Percentiles rank a stretch among this genome's conserved stretches.
Conservation (phyloP, 2,888 invertebrate genomes). For the Oxyteleia sp. region DNA sequence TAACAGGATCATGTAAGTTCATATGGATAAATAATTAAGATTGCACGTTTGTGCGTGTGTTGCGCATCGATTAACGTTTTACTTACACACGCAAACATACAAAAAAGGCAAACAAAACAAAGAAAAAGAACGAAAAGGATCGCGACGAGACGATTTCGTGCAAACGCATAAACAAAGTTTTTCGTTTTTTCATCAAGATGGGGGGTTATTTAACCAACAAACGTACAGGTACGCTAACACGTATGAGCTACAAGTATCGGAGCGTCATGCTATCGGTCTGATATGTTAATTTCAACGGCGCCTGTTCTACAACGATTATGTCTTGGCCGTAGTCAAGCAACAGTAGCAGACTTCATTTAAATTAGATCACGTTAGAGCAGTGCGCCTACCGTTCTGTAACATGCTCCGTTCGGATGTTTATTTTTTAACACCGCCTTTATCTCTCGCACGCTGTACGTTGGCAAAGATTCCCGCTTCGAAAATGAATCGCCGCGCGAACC, state of each 20-base stretch:
- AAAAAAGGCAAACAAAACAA: neutral
- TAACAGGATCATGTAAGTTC: constrained; percentile 63
- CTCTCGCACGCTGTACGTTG: constrained; percentile 37
- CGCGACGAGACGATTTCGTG: constrained; percentile 13
- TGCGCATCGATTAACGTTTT: constrained; percentile 35
- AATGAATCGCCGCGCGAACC: constrained; percentile 37
- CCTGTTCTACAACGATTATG: constrained; percentile 77
- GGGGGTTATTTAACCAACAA: constrained; percentile 68
- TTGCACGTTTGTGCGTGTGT: constrained; percentile 24
- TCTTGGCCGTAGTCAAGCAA: constrained; percentile 75
- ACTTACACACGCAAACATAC: constrained; percentile 20
- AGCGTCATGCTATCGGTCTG: constrained; percentile 82
- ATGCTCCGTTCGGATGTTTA: constrained; percentile 59
- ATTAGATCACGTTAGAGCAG: constrained; percentile 80
- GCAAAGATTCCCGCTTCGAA: constrained; percentile 66
- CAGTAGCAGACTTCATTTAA: constrained; percentile 81
- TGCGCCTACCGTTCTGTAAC: constrained; percentile 67
- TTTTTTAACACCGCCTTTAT: constrained; percentile 60
- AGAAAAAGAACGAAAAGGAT: constrained; percentile 1
- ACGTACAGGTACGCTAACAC: constrained; percentile 73
- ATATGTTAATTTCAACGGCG: constrained; percentile 85
- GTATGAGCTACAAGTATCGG: constrained; percentile 74
- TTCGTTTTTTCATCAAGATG: constrained; percentile 52
- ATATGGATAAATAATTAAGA: constrained; percentile 63
- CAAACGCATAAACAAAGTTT: constrained; percentile 21